phyloP scores from a whole-genome alignment of 1,140 invertebrate species.

The Halotydeus destructor region DNA sequence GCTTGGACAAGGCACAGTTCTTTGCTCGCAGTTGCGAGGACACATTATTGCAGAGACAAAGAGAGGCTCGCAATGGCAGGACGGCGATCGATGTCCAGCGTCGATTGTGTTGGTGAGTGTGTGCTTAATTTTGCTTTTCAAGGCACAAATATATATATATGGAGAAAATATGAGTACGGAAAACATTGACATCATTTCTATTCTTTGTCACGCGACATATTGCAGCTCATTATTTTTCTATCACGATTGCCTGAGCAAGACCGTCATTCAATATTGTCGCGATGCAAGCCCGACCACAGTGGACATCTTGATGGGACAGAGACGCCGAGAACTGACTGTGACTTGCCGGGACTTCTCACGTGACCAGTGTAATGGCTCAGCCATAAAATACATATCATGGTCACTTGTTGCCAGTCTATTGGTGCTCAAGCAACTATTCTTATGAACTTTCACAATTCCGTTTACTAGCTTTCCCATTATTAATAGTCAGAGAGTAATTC shows the following conservation, averaged over 20 bases:
- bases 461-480: too few relatives aligned
- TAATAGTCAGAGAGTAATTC: too few relatives aligned
- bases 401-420: not conserved
- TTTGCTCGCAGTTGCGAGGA: slow-evolving; percentile 8
- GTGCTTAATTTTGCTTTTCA: not conserved
- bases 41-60: slow-evolving; percentile 8
- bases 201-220: too few relatives aligned
- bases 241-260: slow-evolving; percentile 13
- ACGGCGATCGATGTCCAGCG: slow-evolving; percentile 11
- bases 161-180: too few relatives aligned
- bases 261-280: slow-evolving; percentile 10
- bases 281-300: slow-evolving; percentile 10
- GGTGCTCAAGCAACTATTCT: too few relatives aligned
- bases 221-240: slow-evolving; percentile 11
- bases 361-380: slow-evolving; percentile 8
- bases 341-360: slow-evolving; percentile 10
- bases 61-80: slow-evolving; percentile 8
- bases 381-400: not conserved
- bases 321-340: slow-evolving; percentile 9
- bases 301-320: slow-evolving; percentile 11
- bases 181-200: slow-evolving; percentile 3
- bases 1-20: slow-evolving; percentile 1
- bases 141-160: not conserved
- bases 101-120: slow-evolving; percentile 13
- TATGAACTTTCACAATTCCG: too few relatives aligned